Evolutionary conservation across 2,113 vertebrate species (phyloP).

Genomic region (Alouatta palliata): DNA sequence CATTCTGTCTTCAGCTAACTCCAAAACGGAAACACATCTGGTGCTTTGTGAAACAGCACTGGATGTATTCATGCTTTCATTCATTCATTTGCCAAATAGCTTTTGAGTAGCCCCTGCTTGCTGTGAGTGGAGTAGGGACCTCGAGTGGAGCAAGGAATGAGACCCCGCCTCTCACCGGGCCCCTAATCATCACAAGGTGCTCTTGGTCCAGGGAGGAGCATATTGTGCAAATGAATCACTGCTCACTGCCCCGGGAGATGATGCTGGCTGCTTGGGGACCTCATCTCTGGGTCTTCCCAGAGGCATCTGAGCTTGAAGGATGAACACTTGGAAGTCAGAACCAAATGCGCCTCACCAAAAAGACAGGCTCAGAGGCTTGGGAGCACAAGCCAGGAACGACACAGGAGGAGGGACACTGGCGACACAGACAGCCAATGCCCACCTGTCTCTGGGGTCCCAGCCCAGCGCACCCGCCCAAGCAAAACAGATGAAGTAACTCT

Average conservation of each 20-base stretch:
- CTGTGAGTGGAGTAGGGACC: background rate
- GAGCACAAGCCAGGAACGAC: background rate
- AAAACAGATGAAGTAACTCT: background rate
- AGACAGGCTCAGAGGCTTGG: background rate
- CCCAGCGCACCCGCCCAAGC: background rate
- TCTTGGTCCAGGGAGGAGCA: background rate
- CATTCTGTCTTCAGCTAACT: background rate
- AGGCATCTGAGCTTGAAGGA: background rate
- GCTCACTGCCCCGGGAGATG: too few relatives aligned
- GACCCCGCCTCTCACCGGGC: background rate
- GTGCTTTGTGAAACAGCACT: background rate
- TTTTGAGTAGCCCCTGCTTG: background rate
- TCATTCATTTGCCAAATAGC: background rate
- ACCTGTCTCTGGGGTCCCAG: too few relatives aligned
- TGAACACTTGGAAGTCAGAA: background rate
- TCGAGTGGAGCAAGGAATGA: background rate
- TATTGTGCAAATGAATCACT: too few relatives aligned
- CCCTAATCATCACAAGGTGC: background rate
- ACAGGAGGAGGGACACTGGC: fast-evolving
- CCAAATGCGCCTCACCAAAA: background rate
- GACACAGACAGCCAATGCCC: fast-evolving
- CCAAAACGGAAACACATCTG: background rate
- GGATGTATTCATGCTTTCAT: background rate
- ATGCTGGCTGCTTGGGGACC: background rate
- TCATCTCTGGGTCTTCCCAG: background rate